Evolutionary conservation across 2,888 invertebrate species (phyloP).

Genomic region (Lasioglossum malachurum): DNA sequence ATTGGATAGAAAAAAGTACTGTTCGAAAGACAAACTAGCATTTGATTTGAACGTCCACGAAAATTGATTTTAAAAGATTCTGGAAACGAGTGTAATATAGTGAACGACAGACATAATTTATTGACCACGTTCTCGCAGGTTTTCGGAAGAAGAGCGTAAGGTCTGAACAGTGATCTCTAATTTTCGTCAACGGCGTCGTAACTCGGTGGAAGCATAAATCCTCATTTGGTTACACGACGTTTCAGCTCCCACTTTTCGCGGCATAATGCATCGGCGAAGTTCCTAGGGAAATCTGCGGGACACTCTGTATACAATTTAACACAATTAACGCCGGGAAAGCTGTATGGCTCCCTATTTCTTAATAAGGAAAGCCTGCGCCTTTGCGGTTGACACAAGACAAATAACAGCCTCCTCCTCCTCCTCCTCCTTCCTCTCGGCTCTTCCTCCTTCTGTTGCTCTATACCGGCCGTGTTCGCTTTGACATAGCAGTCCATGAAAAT

Average conservation of each 20-base stretch:
- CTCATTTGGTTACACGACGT: neutral
- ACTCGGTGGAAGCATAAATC: neutral
- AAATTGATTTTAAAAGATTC: neutral
- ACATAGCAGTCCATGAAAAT: neutral
- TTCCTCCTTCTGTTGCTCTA: neutral
- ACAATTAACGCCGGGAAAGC: neutral
- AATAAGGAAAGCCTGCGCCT: neutral
- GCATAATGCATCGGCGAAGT: neutral
- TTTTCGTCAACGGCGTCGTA: neutral
- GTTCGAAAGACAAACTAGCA: neutral
- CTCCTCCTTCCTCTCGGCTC: neutral
- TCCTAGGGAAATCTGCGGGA: neutral
- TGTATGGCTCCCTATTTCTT: neutral
- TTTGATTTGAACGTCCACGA: neutral
- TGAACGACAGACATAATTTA: neutral
- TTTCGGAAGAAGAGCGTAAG: neutral
- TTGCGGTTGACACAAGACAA: slow-evolving; percentile 3
- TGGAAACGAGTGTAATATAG: neutral
- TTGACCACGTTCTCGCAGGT: neutral
- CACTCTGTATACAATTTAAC: neutral
- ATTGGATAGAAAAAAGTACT: neutral
- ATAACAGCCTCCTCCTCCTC: neutral
- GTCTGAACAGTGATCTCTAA: neutral
- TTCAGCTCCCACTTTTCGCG: neutral
- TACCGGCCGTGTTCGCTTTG: neutral